These are phyloP conservation scores for Lypha dubia DNA, from an alignment of 2,888 invertebrate genomes.

Conservation along the genomic window DNA sequence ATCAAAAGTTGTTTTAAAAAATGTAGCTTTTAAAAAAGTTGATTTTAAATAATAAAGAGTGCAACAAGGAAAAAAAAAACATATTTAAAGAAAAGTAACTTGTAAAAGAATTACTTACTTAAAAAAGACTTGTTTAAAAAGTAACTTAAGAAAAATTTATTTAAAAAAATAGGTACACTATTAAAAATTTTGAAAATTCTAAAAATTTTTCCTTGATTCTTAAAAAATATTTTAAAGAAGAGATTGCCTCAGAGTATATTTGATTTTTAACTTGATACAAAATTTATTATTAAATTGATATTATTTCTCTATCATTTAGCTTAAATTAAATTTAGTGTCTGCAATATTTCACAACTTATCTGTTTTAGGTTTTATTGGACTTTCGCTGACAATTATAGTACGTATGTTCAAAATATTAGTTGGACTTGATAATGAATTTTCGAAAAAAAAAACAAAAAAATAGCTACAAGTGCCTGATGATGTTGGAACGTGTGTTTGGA, in stretches of 20 bases:
- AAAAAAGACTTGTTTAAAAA: background rate
- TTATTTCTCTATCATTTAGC: background rate
- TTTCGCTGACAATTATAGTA: slow-evolving; percentile 31
- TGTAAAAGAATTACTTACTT: background rate
- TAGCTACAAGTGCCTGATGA: slow-evolving; percentile 42
- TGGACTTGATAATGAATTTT: slow-evolving; percentile 33
- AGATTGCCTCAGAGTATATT: too few relatives aligned
- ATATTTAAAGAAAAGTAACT: background rate
- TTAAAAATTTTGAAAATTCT: too few relatives aligned
- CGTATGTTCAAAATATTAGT: slow-evolving; percentile 7
- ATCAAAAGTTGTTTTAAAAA: too few relatives aligned
- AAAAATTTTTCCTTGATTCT: too few relatives aligned
- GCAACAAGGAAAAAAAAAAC: too few relatives aligned
- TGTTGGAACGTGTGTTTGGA: background rate
- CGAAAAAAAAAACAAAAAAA: slow-evolving; percentile 6
- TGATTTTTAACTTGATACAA: too few relatives aligned
- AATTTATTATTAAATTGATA: too few relatives aligned
- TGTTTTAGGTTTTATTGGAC: background rate
- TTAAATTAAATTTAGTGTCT: background rate
- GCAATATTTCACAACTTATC: background rate
- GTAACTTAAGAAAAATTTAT: too few relatives aligned
- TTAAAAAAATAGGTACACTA: too few relatives aligned
- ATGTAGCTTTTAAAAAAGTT: too few relatives aligned
- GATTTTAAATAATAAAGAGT: too few relatives aligned
- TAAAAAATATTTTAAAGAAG: too few relatives aligned